Percentiles rank a stretch among this genome's conserved stretches.
Evolutionary conservation across 1,140 invertebrate genomes (phyloP).

Genomic region (Tribolium castaneum): DNA sequence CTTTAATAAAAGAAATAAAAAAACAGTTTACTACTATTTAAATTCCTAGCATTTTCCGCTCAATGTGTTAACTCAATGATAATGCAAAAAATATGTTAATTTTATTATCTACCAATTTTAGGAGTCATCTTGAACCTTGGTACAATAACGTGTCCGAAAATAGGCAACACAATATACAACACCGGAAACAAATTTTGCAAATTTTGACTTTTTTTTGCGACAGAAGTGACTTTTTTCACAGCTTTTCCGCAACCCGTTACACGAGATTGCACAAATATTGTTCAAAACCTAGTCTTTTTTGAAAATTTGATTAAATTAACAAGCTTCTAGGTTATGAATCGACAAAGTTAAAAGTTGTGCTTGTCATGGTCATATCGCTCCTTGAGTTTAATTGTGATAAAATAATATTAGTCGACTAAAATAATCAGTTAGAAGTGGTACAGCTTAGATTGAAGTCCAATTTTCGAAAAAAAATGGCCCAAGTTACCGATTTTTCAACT

Average conservation of each 20-base stretch:
- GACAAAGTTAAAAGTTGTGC: background rate
- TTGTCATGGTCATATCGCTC: background rate
- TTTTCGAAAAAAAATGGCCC: slow-evolving; percentile 45
- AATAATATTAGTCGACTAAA: background rate
- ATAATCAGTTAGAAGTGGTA: background rate
- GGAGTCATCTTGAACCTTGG: too few relatives aligned
- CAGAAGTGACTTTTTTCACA: background rate
- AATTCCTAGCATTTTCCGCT: too few relatives aligned
- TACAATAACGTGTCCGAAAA: background rate
- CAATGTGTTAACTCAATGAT: too few relatives aligned
- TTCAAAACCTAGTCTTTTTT: too few relatives aligned
- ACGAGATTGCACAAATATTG: too few relatives aligned
- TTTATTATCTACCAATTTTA: too few relatives aligned
- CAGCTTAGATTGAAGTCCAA: background rate
- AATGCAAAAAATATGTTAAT: too few relatives aligned
- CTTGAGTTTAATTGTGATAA: background rate
- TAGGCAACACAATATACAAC: background rate
- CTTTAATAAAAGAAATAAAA: too few relatives aligned
- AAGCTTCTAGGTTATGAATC: too few relatives aligned
- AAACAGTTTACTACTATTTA: too few relatives aligned
- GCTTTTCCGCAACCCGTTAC: too few relatives aligned
- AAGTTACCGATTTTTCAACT: slow-evolving; percentile 15
- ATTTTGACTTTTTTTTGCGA: background rate
- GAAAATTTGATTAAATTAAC: too few relatives aligned
- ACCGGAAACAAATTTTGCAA: background rate